Evolutionary conservation across 2,797 vertebrate genomes (phyloP).

Genomic region (Poecilia gillii): DNA sequence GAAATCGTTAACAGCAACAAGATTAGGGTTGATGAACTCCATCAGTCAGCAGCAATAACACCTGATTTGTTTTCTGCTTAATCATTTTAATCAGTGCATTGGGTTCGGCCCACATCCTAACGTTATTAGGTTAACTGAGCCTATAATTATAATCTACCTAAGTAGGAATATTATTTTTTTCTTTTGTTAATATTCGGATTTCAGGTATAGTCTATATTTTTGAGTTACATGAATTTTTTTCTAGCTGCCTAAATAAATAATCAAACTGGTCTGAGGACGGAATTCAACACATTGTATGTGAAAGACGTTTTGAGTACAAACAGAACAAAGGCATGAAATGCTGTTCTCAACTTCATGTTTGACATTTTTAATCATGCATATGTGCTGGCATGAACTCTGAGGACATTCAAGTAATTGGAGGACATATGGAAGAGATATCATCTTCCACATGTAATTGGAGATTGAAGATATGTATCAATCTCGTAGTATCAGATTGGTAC

Average conservation of each 20-base stretch:
- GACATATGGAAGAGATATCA: background rate
- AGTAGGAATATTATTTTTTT: background rate
- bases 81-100: background rate
- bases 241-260: background rate
- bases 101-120: background rate
- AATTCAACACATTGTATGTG: background rate
- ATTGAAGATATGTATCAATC: too few species aligned
- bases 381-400: background rate
- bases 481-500: too few species aligned
- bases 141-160: background rate
- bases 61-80: background rate
- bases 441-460: too few species aligned
- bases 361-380: background rate
- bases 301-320: too few species aligned
- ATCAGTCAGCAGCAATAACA: background rate
- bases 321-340: too few species aligned
- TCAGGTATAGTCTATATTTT: background rate
- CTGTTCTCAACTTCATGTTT: background rate
- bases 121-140: background rate
- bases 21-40: background rate
- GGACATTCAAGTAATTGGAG: too few species aligned
- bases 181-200: background rate
- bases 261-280: background rate
- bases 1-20: background rate
- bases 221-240: background rate